These are phyloP conservation scores for Pungitius pungitius DNA, from an alignment of 2,113 vertebrate genomes.

Conservation along the genomic window DNA sequence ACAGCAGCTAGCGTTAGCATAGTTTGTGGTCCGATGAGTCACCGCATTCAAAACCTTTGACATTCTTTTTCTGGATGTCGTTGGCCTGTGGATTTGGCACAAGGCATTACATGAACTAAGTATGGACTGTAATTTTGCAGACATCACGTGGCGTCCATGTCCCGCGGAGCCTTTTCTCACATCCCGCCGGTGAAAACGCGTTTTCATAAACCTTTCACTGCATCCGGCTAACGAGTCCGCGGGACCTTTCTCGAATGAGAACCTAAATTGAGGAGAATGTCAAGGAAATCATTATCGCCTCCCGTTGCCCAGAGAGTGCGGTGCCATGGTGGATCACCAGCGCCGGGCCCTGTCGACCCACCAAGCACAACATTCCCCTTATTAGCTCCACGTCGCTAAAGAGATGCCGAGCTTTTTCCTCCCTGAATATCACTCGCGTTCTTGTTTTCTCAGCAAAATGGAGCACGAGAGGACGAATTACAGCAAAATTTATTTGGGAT, in stretches of 20 bases:
- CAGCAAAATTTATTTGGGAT: constrained; percentile 55
- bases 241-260: constrained; percentile 30
- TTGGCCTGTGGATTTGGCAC: not conserved
- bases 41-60: not conserved
- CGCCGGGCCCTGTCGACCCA: constrained; percentile 34
- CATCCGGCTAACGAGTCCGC: not conserved
- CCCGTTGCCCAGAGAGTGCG: constrained; percentile 44
- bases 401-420: constrained; percentile 25
- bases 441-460: constrained; percentile 56
- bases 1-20: not conserved
- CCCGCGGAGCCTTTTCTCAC: not conserved
- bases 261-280: constrained; percentile 50
- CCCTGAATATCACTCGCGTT: constrained; percentile 43
- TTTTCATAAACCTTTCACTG: constrained; percentile 3
- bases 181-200: not conserved
- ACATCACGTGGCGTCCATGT: not conserved
- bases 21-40: not conserved
- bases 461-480: constrained; percentile 53
- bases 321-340: constrained; percentile 49
- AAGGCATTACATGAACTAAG: not conserved
- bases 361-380: constrained; percentile 62
- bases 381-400: constrained; percentile 19
- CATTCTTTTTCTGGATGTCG: not conserved
- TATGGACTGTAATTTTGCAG: not conserved
- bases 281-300: constrained; percentile 57